A percentile compares a stretch with the other conserved stretches of the same genome.
These are phyloP conservation scores for Papilio polyxenes DNA, from an alignment of 1,140 invertebrate genomes.

Conservation along the genomic window DNA sequence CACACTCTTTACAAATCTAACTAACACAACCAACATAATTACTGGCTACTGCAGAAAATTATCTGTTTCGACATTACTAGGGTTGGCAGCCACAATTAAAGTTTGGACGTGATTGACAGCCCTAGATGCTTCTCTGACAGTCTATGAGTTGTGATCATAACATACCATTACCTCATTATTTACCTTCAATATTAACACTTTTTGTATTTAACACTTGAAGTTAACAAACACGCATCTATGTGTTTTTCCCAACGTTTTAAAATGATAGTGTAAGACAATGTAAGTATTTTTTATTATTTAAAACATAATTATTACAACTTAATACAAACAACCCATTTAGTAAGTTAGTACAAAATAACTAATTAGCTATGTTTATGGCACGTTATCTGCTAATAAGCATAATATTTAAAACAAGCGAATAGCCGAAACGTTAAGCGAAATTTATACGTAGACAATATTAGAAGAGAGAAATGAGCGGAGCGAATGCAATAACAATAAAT, in stretches of 20 bases:
- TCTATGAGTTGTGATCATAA: background rate
- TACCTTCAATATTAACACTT: too few relatives aligned
- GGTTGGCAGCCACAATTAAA: background rate
- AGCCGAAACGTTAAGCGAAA: slow-evolving; percentile 71
- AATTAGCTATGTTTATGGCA: slow-evolving; percentile 49
- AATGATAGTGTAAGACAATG: too few relatives aligned
- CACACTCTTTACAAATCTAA: slow-evolving; percentile 9
- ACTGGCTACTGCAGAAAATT: slow-evolving; percentile 12
- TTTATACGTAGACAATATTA: slow-evolving; percentile 79
- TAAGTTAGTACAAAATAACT: slow-evolving; percentile 41
- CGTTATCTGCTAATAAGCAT: slow-evolving; percentile 65
- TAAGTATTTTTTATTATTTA: too few relatives aligned
- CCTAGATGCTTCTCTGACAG: background rate
- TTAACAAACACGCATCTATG: too few relatives aligned
- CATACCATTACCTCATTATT: background rate
- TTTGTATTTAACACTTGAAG: too few relatives aligned
- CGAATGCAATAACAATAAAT: slow-evolving; percentile 81
- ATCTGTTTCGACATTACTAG: slow-evolving; percentile 6
- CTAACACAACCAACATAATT: slow-evolving; percentile 14
- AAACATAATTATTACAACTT: too few relatives aligned
- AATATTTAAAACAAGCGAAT: slow-evolving; percentile 70
- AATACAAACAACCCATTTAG: background rate
- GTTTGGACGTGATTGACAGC: background rate
- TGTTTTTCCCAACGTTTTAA: too few relatives aligned
- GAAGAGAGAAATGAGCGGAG: slow-evolving; percentile 74